phyloP scores from a whole-genome alignment of 2,797 vertebrate genomes.

The Siniperca obscura region DNA sequence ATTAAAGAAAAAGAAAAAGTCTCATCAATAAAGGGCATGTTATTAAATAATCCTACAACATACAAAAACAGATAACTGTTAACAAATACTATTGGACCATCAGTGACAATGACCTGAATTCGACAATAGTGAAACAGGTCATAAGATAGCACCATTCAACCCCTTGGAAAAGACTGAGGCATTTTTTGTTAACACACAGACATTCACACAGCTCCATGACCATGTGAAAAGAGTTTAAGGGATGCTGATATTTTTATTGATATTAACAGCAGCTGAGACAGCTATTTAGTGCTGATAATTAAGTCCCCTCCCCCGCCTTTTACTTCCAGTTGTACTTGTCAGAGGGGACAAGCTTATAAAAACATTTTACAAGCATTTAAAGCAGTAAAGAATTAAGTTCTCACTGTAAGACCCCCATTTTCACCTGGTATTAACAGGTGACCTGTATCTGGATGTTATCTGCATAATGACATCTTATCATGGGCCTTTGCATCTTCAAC shows the following conservation, averaged over 20 bases:
- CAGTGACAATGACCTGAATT: conserved; percentile 68
- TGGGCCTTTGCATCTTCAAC: not conserved
- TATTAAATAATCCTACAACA: conserved; percentile 80
- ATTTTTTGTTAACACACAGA: conserved; percentile 22
- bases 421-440: not conserved
- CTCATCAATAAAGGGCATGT: conserved; percentile 65
- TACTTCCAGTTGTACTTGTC: not conserved
- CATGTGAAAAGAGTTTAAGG: not conserved
- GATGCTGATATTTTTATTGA: not conserved
- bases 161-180: conserved; percentile 46
- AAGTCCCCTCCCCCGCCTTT: not conserved
- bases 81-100: conserved; percentile 52
- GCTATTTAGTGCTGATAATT: not conserved
- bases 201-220: conserved; percentile 27
- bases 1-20: conserved; percentile 50
- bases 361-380: not conserved
- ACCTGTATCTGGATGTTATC: not conserved
- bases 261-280: conserved; percentile 11
- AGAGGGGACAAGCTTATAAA: not conserved
- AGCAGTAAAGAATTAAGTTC: not conserved
- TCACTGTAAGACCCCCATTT: not conserved
- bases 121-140: conserved; percentile 81
- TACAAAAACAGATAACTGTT: conserved; percentile 53
- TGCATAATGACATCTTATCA: not conserved
- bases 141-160: conserved; percentile 76